Conservation (phyloP, 2,797 vertebrate genomes). For the Lagocephalus sceleratus region DNA sequence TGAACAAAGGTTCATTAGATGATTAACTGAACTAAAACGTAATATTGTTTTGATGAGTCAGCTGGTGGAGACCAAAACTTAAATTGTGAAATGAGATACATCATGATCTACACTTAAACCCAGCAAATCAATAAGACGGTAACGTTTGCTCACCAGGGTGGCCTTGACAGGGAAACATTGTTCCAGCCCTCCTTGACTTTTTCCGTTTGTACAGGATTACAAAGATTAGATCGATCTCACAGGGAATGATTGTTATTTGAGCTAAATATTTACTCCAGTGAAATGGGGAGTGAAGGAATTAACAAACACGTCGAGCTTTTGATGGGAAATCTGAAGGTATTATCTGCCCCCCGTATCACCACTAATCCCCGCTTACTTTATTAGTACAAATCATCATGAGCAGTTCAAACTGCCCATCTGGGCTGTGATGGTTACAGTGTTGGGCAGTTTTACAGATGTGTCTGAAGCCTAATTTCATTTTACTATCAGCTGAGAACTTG, state of each 20-base stretch:
- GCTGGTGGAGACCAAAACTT: too few species aligned
- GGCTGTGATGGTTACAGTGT: slow-evolving; percentile 8
- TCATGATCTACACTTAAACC: too few species aligned
- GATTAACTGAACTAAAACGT: too few species aligned
- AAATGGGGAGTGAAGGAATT: slow-evolving; percentile 43
- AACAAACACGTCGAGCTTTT: slow-evolving; percentile 43
- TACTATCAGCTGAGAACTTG: not conserved
- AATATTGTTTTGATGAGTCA: too few species aligned
- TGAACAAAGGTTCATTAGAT: too few species aligned
- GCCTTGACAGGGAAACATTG: slow-evolving; percentile 25
- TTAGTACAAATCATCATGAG: slow-evolving; percentile 22
- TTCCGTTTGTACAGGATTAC: slow-evolving; percentile 51
- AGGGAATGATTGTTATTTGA: slow-evolving; percentile 63
- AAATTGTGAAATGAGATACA: too few species aligned
- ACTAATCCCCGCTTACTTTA: slow-evolving; percentile 44
- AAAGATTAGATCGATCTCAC: slow-evolving; percentile 45
- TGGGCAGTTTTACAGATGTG: not conserved
- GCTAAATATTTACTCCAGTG: slow-evolving; percentile 60
- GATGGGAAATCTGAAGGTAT: slow-evolving; percentile 26
- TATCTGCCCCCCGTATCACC: slow-evolving; percentile 44
- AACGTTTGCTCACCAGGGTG: not conserved
- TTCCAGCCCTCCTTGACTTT: slow-evolving; percentile 48
- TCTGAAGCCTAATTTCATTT: not conserved
- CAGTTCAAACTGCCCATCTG: slow-evolving; percentile 11
- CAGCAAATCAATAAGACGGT: too few species aligned